Evolutionary conservation across 2,888 invertebrate species (phyloP), one percentile per base, ranked within the genome.

Genomic region (Ormyrus labotus): DNA sequence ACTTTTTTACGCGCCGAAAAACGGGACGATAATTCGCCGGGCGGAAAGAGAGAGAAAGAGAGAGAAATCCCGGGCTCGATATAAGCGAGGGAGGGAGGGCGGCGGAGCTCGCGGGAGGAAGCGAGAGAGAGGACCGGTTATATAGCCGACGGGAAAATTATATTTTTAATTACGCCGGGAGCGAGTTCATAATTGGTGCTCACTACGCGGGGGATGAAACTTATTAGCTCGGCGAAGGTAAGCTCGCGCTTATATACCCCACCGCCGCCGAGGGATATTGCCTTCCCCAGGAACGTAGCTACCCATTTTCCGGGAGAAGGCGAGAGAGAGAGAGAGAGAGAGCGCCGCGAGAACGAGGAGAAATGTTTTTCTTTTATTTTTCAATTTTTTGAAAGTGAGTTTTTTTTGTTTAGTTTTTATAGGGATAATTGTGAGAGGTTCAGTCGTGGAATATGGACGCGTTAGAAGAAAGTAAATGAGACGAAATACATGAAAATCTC

Each of bases 201-300:
- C 89, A 89, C 89, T 88, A 89, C 89, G 89, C 87, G 89, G 89
- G 87, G 89, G 89, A 89, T 89, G 89, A 89, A 89, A 88, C 89
- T 89, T 89, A 89, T 89, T 89, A 88, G 87, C 73, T 86, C 85
- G 87, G 86, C 85, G 83, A 86, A 80, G 82, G 72, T 75, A 77
- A 73, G 76, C 83, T 83, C 19, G 83, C 78, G 82, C 83, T 80
- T 70, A 72, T 19, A 19, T 19, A 19, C 19, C 19, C 19, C 2
- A 19, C 19, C 19, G 19, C 19, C 19, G 2, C 19, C 34, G 72
- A 63, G 45, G 63, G 53, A 72, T 63, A 72, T 72, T 72, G 63
- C 71, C 53, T 19, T 19, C 19, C 19, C 19, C 19, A 19, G 19
- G 19, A 19, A 19, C 19, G 19, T 19, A 19, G 19, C 19, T 19